Conservation (phyloP, 2,888 invertebrate genomes). For the Noctua janthina region DNA sequence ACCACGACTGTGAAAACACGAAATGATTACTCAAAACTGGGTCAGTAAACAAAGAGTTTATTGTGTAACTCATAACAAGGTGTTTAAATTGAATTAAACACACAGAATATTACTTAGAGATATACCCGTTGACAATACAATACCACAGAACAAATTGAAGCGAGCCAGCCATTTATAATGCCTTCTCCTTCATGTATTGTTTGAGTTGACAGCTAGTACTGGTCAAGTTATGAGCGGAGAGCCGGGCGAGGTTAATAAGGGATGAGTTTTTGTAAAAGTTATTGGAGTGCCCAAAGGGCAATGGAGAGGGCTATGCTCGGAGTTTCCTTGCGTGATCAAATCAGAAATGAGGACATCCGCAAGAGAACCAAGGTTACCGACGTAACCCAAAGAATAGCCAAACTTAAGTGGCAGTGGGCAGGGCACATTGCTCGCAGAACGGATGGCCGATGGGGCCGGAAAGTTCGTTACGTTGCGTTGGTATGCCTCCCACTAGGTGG, state of each 20-base stretch:
- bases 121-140: slow-evolving; percentile 64
- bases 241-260: slow-evolving; percentile 13
- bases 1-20: not conserved
- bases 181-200: slow-evolving; percentile 70
- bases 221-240: slow-evolving; percentile 49
- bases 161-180: slow-evolving; percentile 68
- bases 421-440: too few species aligned
- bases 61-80: slow-evolving; percentile 10
- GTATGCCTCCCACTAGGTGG: too few species aligned
- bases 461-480: too few species aligned
- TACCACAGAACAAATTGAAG: slow-evolving; percentile 73
- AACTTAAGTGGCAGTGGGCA: too few species aligned
- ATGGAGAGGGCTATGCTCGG: too few species aligned
- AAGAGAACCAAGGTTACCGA: too few species aligned
- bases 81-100: slow-evolving; percentile 39
- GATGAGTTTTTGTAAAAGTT: too few species aligned
- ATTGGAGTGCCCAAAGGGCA: too few species aligned
- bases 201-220: slow-evolving; percentile 68
- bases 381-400: too few species aligned
- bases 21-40: slow-evolving; percentile 2
- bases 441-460: too few species aligned
- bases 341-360: too few species aligned
- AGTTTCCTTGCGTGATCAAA: too few species aligned
- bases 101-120: slow-evolving; percentile 33
- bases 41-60: slow-evolving; percentile 21